These are phyloP conservation scores for mouse (Mus musculus) DNA, from an alignment of 2,113 vertebrate species.

Conservation along the genomic window DNA sequence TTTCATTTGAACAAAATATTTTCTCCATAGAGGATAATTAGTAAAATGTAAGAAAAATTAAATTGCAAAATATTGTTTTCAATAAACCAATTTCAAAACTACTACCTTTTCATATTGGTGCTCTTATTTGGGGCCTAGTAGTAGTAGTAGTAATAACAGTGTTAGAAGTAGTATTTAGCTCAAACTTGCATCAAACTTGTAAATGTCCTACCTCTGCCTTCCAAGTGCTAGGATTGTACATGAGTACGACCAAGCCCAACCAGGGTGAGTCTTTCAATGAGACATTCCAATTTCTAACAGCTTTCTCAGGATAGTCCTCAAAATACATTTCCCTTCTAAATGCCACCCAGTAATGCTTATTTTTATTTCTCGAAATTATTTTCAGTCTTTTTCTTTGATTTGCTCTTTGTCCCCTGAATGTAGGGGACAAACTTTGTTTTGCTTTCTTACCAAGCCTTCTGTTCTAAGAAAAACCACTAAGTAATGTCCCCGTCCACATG, in stretches of 20 bases:
- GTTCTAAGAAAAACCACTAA: background rate
- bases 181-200: background rate
- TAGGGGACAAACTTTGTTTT: background rate
- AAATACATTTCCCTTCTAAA: background rate
- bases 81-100: background rate
- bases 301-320: background rate
- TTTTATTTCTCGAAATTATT: slow-evolving; percentile 1
- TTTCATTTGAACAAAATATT: background rate
- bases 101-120: background rate
- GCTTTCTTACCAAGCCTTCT: background rate
- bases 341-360: background rate
- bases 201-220: background rate
- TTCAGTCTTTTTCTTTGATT: background rate
- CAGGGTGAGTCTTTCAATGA: background rate
- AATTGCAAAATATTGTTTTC: background rate
- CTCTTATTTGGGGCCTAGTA: background rate
- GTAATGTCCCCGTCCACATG: background rate
- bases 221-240: background rate
- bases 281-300: background rate
- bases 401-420: background rate
- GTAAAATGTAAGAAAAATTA: slow-evolving; percentile 19
- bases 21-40: background rate
- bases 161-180: background rate
- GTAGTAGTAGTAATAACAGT: background rate
- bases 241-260: background rate